These are phyloP conservation scores for Apteryx mantelli DNA, from an alignment of 2,113 vertebrate species.

Conservation along the genomic window DNA sequence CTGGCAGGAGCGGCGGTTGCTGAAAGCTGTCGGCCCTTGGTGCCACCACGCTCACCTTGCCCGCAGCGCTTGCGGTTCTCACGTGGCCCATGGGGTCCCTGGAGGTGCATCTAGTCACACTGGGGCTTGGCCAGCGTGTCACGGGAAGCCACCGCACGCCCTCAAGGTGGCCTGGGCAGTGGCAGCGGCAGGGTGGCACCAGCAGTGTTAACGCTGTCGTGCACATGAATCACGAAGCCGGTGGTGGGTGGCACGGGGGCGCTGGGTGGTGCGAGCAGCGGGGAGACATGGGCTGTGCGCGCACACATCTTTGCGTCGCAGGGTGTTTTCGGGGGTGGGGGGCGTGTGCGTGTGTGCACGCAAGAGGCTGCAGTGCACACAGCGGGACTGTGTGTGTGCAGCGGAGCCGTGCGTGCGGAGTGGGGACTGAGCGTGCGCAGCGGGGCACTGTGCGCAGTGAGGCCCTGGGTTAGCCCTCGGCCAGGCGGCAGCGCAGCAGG, in stretches of 20 bases:
- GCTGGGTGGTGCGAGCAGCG: background rate
- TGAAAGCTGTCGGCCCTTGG: background rate
- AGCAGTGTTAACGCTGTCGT: no score
- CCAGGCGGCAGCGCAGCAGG: background rate
- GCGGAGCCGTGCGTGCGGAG: background rate
- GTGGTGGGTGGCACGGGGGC: fast-evolving
- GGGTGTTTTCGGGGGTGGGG: background rate
- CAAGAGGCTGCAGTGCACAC: no score
- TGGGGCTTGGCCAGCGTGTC: no score
- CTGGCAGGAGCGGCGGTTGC: no score
- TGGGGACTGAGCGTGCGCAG: background rate
- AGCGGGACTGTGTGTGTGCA: no score
- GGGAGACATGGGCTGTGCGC: background rate
- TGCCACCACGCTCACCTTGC: background rate
- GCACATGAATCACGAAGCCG: background rate
- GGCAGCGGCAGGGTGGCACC: no score
- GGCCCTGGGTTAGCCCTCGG: background rate
- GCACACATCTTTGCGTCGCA: no score
- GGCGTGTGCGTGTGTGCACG: no score
- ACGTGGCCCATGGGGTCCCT: fast-evolving
- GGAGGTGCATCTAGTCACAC: no score
- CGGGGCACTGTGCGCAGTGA: no score
- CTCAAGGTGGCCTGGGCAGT: no score
- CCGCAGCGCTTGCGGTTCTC: background rate
- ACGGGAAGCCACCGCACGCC: no score